Base-by-base conservation (phyloP, 2,113 vertebrate species). In the Chlorodrepanis virens region DNA sequence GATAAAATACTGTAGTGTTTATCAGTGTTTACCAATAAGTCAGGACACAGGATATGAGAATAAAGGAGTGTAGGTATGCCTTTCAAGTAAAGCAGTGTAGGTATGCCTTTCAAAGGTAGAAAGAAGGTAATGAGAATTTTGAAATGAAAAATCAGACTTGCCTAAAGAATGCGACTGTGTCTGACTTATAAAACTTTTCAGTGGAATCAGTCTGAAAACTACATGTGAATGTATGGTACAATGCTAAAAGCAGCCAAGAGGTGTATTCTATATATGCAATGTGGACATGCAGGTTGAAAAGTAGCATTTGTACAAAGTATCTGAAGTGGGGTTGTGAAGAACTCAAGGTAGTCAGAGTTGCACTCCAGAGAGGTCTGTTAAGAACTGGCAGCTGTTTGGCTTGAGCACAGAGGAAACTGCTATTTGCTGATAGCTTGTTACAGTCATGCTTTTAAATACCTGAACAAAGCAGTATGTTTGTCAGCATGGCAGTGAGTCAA, bases 401-500 rank as follows among this genome's bases (percentile, higher is more conserved):
- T 80, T 74, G 63, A 89, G 64, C 89, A 47, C 0, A 0, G 45
- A 57, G n/a, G 80, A 81, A 71, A 67, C 68, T 90, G 72, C 35
- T 89, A 7, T 89, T 92, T 97, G 54, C 89, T 78, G 83, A 94
- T 90, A 87, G 47, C 52, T 93, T 92, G 76, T 95, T 81, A 70
- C 56, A 89, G 52, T 71, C 71, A 71, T 3, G 27, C 42, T 63
- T 95, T 89, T 86, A 92, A 95, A 96, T 68, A 90, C 42, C 60
- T 81, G 83, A 96, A 94, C 89, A 94, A 94, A 97, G 72, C 52
- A 81, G 9, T 25, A 9, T 65, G 52, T 92, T 95, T 93, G 83
- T 81, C 79, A 94, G 83, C 1, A 0, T 33, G 64, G 60, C 72
- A 84, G 59, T 84, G 89, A 90, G 52, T 81, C 54, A 81, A 71